phyloP scores from a whole-genome alignment of 2,888 invertebrate species.

The Apamea anceps region DNA sequence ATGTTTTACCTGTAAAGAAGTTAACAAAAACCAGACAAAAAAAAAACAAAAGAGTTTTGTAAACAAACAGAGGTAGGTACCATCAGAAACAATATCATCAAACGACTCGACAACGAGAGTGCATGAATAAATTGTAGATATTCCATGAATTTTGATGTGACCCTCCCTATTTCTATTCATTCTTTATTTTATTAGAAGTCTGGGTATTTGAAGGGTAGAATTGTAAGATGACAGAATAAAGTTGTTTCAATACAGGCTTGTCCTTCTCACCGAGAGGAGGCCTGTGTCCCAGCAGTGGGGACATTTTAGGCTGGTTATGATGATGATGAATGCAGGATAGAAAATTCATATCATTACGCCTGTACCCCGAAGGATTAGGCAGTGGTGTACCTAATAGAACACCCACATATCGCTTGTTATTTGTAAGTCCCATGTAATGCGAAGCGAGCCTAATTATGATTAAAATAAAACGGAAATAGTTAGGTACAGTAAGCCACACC shows the following conservation, averaged over 20 bases:
- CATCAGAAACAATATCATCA: slow-evolving; percentile 36
- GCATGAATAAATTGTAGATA: slow-evolving; percentile 51
- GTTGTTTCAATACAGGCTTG: background rate
- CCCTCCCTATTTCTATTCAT: slow-evolving; percentile 40
- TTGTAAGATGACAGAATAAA: slow-evolving; percentile 1
- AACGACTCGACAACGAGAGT: slow-evolving; percentile 56
- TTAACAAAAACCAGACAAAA: background rate
- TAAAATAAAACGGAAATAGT: too few species aligned
- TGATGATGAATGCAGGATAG: too few species aligned
- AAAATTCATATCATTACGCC: too few species aligned
- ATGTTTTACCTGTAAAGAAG: background rate
- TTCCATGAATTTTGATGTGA: slow-evolving; percentile 62
- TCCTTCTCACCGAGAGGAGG: too few species aligned
- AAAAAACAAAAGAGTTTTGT: background rate
- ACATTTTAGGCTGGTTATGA: too few species aligned
- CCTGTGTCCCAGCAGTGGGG: too few species aligned
- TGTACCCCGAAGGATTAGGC: too few species aligned
- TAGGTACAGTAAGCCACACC: too few species aligned
- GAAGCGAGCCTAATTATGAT: too few species aligned
- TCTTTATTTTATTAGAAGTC: slow-evolving; percentile 49
- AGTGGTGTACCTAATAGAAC: too few species aligned
- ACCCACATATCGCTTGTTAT: too few species aligned
- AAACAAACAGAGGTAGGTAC: slow-evolving; percentile 11
- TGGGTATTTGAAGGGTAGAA: slow-evolving; percentile 4
- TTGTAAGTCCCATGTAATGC: too few species aligned